Evolutionary conservation across 1,140 invertebrate species (phyloP).

Genomic region (Phenacoccus solenopsis): DNA sequence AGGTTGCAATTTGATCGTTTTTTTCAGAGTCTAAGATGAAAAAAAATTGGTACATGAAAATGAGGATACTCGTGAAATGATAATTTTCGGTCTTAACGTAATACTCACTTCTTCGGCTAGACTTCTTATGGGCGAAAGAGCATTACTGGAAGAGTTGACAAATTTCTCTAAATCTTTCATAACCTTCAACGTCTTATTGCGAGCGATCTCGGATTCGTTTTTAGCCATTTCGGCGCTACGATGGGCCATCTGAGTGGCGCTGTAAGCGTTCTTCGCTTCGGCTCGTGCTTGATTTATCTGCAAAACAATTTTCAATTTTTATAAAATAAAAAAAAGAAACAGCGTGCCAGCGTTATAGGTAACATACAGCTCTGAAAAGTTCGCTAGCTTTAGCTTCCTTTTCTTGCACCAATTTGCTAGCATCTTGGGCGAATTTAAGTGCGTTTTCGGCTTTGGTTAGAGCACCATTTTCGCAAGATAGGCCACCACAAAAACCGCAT

Average conservation of each 20-base stretch:
- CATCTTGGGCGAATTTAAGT: slow-evolving; percentile 68
- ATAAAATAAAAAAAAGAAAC: neutral
- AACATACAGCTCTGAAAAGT: slow-evolving; percentile 44
- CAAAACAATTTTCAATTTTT: neutral
- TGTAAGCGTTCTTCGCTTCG: neutral
- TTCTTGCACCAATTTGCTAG: slow-evolving; percentile 59
- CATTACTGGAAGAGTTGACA: neutral
- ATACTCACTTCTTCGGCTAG: neutral
- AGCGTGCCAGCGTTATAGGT: slow-evolving; percentile 19
- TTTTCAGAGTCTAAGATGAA: slow-evolving; percentile 22
- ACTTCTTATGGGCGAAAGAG: neutral
- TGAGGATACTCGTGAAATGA: too few relatives aligned
- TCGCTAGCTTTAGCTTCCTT: slow-evolving; percentile 67
- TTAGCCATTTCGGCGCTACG: neutral
- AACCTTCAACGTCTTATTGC: neutral
- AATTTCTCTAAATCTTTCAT: neutral
- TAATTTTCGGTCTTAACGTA: neutral
- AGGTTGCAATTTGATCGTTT: slow-evolving; percentile 55
- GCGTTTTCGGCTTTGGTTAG: slow-evolving; percentile 75
- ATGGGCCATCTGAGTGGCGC: neutral
- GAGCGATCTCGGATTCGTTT: neutral
- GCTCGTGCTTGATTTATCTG: slow-evolving; percentile 5
- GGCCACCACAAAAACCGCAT: slow-evolving; percentile 77
- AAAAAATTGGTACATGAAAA: slow-evolving; percentile 14
- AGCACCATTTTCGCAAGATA: slow-evolving; percentile 80